A percentile compares a stretch with the other conserved stretches of the same genome.
Evolutionary conservation across 2,113 vertebrate genomes (phyloP).

Genomic region (Solenodon paradoxus): DNA sequence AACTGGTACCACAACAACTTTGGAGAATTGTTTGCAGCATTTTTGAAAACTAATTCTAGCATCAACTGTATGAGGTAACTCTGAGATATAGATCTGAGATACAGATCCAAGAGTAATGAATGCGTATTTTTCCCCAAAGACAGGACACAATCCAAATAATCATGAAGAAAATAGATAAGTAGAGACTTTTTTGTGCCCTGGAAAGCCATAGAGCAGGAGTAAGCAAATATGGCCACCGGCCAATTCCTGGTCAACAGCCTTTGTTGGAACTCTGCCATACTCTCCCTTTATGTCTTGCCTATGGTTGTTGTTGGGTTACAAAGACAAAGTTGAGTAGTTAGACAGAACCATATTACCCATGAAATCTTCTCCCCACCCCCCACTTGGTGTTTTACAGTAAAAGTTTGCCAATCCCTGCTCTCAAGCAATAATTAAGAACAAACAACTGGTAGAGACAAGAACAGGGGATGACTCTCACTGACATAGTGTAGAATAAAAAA

Average conservation of each 20-base stretch:
- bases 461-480: background rate
- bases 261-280: background rate
- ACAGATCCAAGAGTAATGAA: background rate
- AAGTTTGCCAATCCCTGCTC: background rate
- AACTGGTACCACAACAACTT: background rate
- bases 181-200: background rate
- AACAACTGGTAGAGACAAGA: background rate
- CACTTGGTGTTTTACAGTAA: background rate
- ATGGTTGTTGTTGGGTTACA: background rate
- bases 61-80: background rate
- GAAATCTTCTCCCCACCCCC: no score
- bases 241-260: background rate
- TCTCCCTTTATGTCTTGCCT: background rate
- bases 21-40: background rate
- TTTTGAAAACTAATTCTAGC: background rate
- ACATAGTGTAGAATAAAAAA: background rate
- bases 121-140: background rate
- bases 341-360: background rate
- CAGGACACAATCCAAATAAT: background rate
- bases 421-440: background rate
- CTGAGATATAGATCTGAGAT: background rate
- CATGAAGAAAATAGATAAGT: background rate
- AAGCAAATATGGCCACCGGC: background rate
- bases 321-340: background rate
- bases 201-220: background rate